Base-by-base conservation (phyloP, 1,140 invertebrate genomes). In the Tetramorium parvispinum region DNA sequence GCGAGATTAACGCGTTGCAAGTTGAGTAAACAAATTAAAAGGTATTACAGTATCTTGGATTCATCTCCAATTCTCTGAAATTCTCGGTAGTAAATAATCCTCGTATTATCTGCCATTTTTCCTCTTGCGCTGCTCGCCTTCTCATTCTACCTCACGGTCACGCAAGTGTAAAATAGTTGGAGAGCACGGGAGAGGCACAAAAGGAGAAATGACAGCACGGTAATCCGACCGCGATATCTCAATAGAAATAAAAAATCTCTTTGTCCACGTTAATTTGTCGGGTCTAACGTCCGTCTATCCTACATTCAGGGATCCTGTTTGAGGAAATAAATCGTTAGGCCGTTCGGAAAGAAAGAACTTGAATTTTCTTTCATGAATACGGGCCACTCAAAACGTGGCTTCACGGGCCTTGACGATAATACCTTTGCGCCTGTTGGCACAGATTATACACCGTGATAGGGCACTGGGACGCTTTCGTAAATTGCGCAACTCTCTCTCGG, bases 401-500 rank as follows among this genome's bases (percentile, higher is more conserved):
- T 21, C n/a, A 37, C n/a, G 71, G 37, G 10, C 53, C 53, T 75
- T 21, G 51, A 32, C n/a, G 37, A 7, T 76, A 76, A 76, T 43
- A 57, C 32, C 21, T 70, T 70, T 46, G 4, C 11, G 32, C n/a
- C 32, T 24, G 13, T 59, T 59, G 10, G 53, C 21, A 57, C 73
- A 57, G 73, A 55, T 55, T 24, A 24, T 37, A 37, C 53, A 18
- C 13, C 37, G 53, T 21, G 73, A 76, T 59, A 55, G 53, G 73
- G 73, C 73, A 59, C 53, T 59, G 51, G 73, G 73, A 32, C 51
- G n/a, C 51, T 75, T 75, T 78, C 43, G 76, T 66, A 79, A 79
- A 66, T 79, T 79, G 76, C 46, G 76, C 61, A 51, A 79, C 59
- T 66, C n/a, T 79, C 43, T 66, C n/a, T 79, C 76, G 43, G n/a